Percentiles rank a stretch among this genome's conserved stretches.
phyloP scores from a whole-genome alignment of 2,888 invertebrate genomes.

The Nineta flava region DNA sequence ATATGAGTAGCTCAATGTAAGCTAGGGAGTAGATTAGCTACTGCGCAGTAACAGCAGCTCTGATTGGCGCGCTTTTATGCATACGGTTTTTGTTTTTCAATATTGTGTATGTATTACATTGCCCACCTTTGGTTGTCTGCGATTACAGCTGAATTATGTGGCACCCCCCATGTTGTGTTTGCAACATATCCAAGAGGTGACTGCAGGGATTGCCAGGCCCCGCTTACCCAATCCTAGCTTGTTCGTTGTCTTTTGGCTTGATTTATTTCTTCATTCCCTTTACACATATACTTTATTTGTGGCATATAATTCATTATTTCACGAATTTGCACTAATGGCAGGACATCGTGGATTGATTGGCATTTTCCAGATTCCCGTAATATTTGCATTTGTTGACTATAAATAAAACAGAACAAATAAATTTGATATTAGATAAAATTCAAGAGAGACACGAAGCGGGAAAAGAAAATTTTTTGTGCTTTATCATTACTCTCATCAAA shows the following conservation, averaged over 20 bases:
- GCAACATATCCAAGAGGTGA: not conserved
- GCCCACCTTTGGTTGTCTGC: constrained; percentile 7
- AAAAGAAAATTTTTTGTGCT: too few species aligned
- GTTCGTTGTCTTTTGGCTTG: constrained; percentile 35
- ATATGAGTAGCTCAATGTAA: too few species aligned
- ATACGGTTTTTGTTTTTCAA: too few species aligned
- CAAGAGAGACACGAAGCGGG: too few species aligned
- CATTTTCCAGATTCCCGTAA: constrained; percentile 62
- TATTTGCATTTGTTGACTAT: constrained; percentile 58
- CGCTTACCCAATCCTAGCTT: constrained; percentile 40
- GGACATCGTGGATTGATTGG: constrained; percentile 49
- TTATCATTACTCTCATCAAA: too few species aligned
- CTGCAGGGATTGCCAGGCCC: constrained; percentile 7
- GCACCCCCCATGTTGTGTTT: not conserved
- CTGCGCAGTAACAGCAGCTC: too few species aligned
- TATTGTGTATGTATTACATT: not conserved
- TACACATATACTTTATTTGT: constrained; percentile 74
- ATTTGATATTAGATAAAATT: too few species aligned
- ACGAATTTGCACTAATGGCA: constrained; percentile 67
- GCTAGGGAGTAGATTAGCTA: too few species aligned
- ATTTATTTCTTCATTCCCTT: constrained; percentile 28
- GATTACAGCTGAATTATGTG: not conserved
- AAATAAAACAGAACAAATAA: constrained; percentile 4
- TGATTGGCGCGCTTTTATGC: too few species aligned
- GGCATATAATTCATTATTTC: constrained; percentile 76